Conservation (phyloP, 2,888 invertebrate genomes). For the Ectobius pallidus region DNA sequence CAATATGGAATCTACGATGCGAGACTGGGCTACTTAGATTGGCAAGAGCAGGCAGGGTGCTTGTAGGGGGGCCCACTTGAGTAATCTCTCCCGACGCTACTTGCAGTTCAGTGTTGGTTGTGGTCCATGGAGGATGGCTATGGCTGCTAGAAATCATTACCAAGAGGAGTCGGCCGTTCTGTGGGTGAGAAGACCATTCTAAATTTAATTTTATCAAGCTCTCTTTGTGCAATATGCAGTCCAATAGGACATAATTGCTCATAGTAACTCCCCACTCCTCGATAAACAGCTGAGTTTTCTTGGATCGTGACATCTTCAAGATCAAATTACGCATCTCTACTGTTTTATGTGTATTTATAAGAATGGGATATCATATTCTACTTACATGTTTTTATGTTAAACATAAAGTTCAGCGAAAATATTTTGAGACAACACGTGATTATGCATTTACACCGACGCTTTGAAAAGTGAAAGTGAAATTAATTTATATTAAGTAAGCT, state of each 20-base stretch:
- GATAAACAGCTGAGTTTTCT: not conserved
- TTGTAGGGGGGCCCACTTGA: not conserved
- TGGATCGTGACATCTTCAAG: too few species aligned
- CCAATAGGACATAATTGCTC: not conserved
- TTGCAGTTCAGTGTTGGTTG: slow-evolving; percentile 18
- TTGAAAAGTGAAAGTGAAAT: too few species aligned
- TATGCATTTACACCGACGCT: too few species aligned
- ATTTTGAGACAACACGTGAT: too few species aligned
- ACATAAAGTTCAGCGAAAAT: too few species aligned
- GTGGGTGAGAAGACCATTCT: slow-evolving; percentile 5
- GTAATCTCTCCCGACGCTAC: not conserved
- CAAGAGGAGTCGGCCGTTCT: slow-evolving; percentile 18
- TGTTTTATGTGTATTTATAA: too few species aligned
- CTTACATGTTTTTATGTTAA: too few species aligned
- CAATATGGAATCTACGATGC: not conserved
- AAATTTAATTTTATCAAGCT: slow-evolving; percentile 8
- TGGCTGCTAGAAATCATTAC: slow-evolving; percentile 1
- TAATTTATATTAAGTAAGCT: too few species aligned
- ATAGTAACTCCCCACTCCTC: not conserved
- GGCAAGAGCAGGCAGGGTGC: not conserved
- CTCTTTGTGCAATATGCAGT: not conserved
- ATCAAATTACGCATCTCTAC: too few species aligned
- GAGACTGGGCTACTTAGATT: not conserved
- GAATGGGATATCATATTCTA: too few species aligned
- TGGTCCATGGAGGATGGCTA: slow-evolving; percentile 29